Evolutionary conservation across 1,140 invertebrate genomes (phyloP), one percentile per base, ranked within the genome.

Genomic region (Lasioglossum baleicum): DNA sequence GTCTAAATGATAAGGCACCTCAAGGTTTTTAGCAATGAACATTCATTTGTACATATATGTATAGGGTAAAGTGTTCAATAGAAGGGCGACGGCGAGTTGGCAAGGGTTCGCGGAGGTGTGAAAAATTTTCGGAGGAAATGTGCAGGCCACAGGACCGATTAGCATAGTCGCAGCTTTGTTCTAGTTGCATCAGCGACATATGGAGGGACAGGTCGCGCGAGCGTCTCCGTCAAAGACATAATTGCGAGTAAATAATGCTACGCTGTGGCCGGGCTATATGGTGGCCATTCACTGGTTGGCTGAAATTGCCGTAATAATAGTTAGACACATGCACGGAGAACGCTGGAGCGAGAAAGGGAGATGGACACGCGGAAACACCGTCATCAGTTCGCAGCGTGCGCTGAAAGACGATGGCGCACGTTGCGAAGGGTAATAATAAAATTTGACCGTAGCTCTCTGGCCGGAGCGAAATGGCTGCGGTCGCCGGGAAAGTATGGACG

Each of bases 201-300:
- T 48, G 75, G 71, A 56, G 75, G 40, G 69, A n/a, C 15, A 22
- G 31, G 56, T 0, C 40, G 22, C 31, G 40, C 15, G 35, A 20
- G 53, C 66, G 56, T 78, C 48, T 78, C 75, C 71, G 75, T 78
- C 75, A 78, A 69, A 78, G 75, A 78, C 68, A 78, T 78, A 78
- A 78, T 78, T 72, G 60, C 75, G 75, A 64, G 75, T 78, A 78
- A 78, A 78, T 78, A 78, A 78, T 78, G 68, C 75, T 44, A 15
- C 35, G 10, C 48, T 64, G 75, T n/a, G 75, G 75, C 48, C 40
- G 8, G 75, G 42, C 53, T 20, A 31, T 48, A 71, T 56, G 60
- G 68, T 72, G 44, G 13, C 58, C 44, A 71, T 77, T 77, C 17
- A 69, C n/a, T 56, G 48, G 31, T 72, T 44, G 44, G 56, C 22